Conservation (phyloP, 2,797 vertebrate genomes). For the Triplophysa bombifrons region DNA sequence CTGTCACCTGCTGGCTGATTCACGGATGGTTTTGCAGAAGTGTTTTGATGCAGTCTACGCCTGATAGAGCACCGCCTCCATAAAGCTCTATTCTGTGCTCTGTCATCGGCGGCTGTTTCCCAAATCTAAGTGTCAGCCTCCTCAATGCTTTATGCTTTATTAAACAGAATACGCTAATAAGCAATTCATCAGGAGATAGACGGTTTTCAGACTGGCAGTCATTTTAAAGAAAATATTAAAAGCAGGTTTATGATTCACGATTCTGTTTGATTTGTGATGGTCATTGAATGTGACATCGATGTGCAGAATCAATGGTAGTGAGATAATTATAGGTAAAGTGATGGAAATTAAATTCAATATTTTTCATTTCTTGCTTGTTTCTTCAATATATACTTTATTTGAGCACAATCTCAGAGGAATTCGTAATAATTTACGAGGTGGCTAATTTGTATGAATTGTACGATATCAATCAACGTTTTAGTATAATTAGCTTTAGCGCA, state of each 20-base stretch:
- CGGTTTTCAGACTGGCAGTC: background rate
- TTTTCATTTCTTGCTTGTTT: background rate
- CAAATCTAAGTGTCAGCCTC: constrained; percentile 19
- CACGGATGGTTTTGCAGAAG: background rate
- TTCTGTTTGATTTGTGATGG: constrained; percentile 30
- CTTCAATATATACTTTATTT: background rate
- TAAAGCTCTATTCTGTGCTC: background rate
- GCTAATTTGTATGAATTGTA: no score
- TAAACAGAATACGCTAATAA: constrained; percentile 45
- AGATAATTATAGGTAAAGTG: background rate
- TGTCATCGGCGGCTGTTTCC: constrained; percentile 17
- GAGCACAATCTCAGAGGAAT: no score
- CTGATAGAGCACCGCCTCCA: background rate
- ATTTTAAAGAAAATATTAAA: background rate
- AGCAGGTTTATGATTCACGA: constrained; percentile 18
- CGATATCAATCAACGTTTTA: no score
- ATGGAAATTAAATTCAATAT: background rate
- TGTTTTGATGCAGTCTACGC: constrained; percentile 14
- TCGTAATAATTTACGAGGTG: no score
- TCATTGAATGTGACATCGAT: background rate
- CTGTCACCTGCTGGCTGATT: constrained; percentile 29
- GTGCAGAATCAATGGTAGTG: background rate
- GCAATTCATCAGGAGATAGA: constrained; percentile 27
- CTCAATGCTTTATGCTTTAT: constrained; percentile 45
- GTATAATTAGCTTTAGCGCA: no score